Percentiles rank a stretch among this genome's conserved stretches.
Evolutionary conservation across 2,797 vertebrate genomes (phyloP).

Genomic region (Takifugu ocellatus): DNA sequence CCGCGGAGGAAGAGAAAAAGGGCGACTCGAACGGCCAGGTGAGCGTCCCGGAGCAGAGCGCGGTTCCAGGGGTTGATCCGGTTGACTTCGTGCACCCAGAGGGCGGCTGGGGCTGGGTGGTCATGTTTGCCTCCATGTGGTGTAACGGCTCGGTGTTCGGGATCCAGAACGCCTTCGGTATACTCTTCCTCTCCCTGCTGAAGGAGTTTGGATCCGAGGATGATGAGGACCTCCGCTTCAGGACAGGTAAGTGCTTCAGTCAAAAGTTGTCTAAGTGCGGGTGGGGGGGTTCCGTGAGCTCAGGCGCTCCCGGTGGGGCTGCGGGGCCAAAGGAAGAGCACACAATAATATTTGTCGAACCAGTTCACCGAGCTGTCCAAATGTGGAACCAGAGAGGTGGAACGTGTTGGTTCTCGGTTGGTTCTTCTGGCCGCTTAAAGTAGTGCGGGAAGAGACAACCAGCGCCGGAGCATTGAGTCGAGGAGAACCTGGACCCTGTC

Average conservation of each 20-base stretch:
- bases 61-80: conserved; percentile 11
- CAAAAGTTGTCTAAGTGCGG: background rate
- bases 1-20: conserved; percentile 10
- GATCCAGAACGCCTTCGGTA: conserved; percentile 93
- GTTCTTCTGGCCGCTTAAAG: no score
- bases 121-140: conserved; percentile 97
- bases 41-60: conserved; percentile 6
- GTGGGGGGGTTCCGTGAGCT: no score
- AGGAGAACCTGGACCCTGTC: no score
- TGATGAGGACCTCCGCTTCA: conserved; percentile 81
- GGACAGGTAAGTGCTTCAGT: conserved; percentile 78
- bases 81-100: conserved; percentile 79
- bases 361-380: no score
- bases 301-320: no score
- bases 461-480: no score
- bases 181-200: conserved; percentile 85
- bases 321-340: no score
- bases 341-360: no score
- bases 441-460: no score
- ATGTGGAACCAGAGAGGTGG: no score
- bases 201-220: conserved; percentile 76
- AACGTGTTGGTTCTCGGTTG: no score
- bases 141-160: conserved; percentile 96
- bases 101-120: conserved; percentile 96
- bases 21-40: conserved; percentile 21